Percentiles rank a stretch among this genome's conserved stretches.
These are phyloP conservation scores for Artemia franciscana DNA, from an alignment of 1,140 invertebrate genomes.

Conservation along the genomic window DNA sequence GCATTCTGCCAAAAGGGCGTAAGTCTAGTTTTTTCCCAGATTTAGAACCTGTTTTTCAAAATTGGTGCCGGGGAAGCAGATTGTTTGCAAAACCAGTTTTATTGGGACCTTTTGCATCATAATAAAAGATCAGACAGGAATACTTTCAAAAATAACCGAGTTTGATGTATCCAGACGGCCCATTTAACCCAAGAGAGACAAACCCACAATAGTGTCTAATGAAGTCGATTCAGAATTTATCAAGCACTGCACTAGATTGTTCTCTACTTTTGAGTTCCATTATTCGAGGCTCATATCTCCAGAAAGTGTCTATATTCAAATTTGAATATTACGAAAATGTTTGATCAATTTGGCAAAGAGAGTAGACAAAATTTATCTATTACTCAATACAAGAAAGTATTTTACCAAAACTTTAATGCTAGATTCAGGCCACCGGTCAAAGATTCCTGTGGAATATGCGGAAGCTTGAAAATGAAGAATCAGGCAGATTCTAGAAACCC, in stretches of 20 bases:
- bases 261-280: neutral
- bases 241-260: neutral
- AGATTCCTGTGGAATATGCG: neutral
- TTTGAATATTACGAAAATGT: neutral
- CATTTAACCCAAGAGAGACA: neutral
- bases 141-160: neutral
- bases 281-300: neutral
- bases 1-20: too few relatives aligned
- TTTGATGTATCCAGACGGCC: neutral
- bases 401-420: neutral
- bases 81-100: neutral
- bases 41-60: too few relatives aligned
- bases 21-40: too few relatives aligned
- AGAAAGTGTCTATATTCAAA: neutral
- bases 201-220: neutral
- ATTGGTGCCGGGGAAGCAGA: neutral
- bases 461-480: neutral
- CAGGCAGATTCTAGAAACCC: neutral
- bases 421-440: neutral
- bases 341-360: neutral
- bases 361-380: neutral
- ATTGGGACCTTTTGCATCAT: neutral
- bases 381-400: neutral
- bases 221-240: neutral
- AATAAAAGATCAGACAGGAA: neutral